A percentile compares a stretch with the other conserved stretches of the same genome.
Evolutionary conservation across 2,113 vertebrate species (phyloP).

Genomic region (Candoia aspera): DNA sequence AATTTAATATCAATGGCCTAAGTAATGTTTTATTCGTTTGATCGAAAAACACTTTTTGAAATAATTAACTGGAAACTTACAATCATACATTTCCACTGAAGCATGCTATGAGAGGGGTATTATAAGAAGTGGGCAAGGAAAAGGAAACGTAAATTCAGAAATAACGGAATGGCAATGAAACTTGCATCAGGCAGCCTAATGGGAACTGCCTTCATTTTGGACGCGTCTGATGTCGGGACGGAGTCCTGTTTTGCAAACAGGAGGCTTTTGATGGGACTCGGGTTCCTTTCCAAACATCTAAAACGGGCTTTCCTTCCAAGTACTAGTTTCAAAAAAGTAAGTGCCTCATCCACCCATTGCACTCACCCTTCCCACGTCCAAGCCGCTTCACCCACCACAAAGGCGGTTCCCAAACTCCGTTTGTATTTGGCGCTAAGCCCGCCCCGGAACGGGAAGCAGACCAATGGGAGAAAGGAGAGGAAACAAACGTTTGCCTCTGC

Average conservation of each 20-base stretch:
- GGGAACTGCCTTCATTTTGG: not conserved
- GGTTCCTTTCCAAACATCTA: not conserved
- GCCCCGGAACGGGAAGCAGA: not conserved
- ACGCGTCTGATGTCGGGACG: not conserved
- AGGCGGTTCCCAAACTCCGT: not conserved
- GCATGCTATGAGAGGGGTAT: not conserved
- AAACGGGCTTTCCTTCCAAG: not conserved
- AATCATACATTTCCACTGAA: not conserved
- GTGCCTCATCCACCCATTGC: too few species aligned
- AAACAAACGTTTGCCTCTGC: not conserved
- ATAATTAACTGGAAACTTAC: not conserved
- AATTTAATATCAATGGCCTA: not conserved
- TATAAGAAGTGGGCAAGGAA: not conserved
- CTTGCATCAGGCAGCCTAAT: not conserved
- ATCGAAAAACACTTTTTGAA: not conserved
- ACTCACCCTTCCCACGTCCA: not conserved
- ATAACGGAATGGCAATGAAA: not conserved
- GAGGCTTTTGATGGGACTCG: too few species aligned
- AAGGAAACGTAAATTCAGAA: not conserved
- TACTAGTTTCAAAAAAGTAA: not conserved
- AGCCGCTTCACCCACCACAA: not conserved
- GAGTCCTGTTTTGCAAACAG: not conserved
- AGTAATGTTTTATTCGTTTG: not conserved
- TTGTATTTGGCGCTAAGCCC: slow-evolving; percentile 26
- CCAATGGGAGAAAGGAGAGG: not conserved